phyloP scores from a whole-genome alignment of 2,113 vertebrate species.

The Benitochromis conjunctus region DNA sequence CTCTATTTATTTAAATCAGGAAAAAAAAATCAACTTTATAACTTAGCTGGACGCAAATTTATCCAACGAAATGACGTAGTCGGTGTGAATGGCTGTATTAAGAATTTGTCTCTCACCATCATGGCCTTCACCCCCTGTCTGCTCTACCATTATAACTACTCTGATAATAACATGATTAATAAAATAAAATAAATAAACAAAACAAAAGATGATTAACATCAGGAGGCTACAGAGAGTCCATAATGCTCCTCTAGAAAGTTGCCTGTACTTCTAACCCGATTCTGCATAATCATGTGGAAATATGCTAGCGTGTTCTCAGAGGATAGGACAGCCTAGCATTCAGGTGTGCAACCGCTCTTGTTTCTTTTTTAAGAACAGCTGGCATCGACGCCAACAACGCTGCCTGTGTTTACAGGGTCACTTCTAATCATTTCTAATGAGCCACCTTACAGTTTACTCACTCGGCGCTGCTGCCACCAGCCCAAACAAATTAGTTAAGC shows the following conservation, averaged over 20 bases:
- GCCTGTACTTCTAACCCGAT: accelerated
- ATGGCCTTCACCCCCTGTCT: background rate
- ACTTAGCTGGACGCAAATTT: background rate
- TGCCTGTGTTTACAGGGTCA: background rate
- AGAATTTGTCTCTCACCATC: background rate
- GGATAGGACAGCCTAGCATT: background rate
- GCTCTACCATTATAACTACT: background rate
- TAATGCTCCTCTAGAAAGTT: background rate
- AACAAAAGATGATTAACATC: background rate
- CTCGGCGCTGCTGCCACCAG: background rate
- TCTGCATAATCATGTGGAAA: background rate
- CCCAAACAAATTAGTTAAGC: background rate
- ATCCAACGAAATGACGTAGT: background rate
- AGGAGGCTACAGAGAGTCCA: background rate
- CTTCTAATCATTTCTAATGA: background rate
- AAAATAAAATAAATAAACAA: background rate
- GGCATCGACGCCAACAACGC: background rate
- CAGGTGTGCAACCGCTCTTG: background rate
- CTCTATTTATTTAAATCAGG: background rate
- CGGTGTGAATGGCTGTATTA: background rate
- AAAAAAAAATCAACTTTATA: background rate
- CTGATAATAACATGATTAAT: background rate
- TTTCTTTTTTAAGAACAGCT: background rate
- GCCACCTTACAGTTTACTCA: background rate
- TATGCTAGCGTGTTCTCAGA: background rate